A percentile compares a stretch with the other conserved stretches of the same genome.
Conservation (phyloP, 2,113 vertebrate species). For the Ornithorhynchus anatinus region DNA sequence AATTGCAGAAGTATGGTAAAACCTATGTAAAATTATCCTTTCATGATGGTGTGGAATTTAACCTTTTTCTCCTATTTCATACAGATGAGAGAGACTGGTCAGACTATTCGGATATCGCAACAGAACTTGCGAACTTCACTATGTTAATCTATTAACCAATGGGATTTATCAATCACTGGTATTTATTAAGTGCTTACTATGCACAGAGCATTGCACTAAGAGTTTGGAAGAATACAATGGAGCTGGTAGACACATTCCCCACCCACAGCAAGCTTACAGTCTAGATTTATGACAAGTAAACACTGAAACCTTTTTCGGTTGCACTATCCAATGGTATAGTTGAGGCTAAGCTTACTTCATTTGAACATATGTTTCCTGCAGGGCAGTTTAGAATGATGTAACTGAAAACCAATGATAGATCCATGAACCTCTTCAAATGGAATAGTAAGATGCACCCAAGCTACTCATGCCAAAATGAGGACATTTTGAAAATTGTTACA, state of each 20-base stretch:
- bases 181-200: too few relatives aligned
- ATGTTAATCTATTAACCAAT: background rate
- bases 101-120: conserved; percentile 14
- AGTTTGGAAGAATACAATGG: background rate
- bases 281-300: conserved; percentile 1
- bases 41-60: background rate
- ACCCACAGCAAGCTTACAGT: background rate
- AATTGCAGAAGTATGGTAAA: background rate
- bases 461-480: background rate
- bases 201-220: too few relatives aligned
- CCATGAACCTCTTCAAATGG: background rate
- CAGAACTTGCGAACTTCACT: background rate
- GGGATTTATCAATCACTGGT: too few relatives aligned
- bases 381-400: background rate
- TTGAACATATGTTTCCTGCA: background rate
- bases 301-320: background rate
- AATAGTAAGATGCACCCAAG: background rate
- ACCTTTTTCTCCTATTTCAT: conserved; percentile 21
- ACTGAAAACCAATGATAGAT: background rate
- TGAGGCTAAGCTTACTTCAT: background rate
- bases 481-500: background rate
- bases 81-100: conserved; percentile 33
- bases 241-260: background rate
- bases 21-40: background rate
- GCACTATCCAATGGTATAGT: background rate